Conservation (phyloP, 2,888 invertebrate genomes). For the Eudemis profundana region DNA sequence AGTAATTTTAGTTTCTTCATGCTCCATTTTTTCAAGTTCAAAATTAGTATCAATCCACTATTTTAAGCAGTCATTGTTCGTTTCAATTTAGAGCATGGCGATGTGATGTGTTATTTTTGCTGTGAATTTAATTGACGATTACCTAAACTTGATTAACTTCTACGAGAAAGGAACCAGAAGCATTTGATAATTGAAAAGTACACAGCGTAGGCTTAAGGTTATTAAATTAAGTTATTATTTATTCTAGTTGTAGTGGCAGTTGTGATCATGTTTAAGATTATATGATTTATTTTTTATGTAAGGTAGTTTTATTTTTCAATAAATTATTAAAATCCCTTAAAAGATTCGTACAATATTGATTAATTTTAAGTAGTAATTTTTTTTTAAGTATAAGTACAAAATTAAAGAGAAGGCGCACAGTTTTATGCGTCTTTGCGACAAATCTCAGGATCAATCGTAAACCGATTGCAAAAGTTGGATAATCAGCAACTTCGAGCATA, state of each 20-base stretch:
- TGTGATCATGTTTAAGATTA: conserved; percentile 76
- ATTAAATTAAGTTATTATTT: conserved; percentile 65
- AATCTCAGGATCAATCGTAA: no score
- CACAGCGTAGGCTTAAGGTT: conserved; percentile 76
- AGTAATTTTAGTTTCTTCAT: neutral
- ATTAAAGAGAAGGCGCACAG: no score
- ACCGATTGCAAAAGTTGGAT: no score
- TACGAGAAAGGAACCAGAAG: conserved; percentile 68
- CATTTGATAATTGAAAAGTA: conserved; percentile 85
- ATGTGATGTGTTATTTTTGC: conserved; percentile 49
- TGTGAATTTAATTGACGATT: conserved; percentile 52
- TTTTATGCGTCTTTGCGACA: no score
- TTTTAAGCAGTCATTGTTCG: neutral
- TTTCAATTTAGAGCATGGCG: conserved; percentile 45
- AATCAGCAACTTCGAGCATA: no score
- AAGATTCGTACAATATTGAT: no score
- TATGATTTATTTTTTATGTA: conserved; percentile 66
- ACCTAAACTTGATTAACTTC: conserved; percentile 14
- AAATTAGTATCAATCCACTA: neutral
- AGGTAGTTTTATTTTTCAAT: conserved; percentile 6
- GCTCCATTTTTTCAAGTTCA: conserved; percentile 42
- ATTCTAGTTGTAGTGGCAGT: conserved; percentile 63
- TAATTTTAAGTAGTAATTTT: no score
- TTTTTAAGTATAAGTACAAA: no score
- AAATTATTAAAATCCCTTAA: neutral